Conservation (phyloP, 1,140 invertebrate species). For the Bursaphelenchus mucronatus region DNA sequence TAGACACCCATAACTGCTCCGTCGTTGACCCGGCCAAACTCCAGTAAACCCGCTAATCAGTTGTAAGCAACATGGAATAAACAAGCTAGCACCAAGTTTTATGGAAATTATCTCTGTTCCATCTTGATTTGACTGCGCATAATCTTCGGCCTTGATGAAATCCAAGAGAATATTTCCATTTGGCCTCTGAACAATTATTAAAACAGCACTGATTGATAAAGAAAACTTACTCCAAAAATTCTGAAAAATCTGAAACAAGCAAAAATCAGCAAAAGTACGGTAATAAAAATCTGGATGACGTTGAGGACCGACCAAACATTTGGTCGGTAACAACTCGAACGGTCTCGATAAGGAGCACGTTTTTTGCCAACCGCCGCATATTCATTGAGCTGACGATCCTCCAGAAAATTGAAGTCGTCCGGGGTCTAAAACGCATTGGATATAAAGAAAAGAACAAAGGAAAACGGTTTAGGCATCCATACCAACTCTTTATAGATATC, state of each 20-base stretch:
- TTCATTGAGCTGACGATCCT: too few species aligned
- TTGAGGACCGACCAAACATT: slow-evolving; percentile 34
- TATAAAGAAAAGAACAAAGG: too few species aligned
- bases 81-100: slow-evolving; percentile 17
- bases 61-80: slow-evolving; percentile 22
- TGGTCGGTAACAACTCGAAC: too few species aligned
- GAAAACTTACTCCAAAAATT: not conserved
- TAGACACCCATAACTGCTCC: not conserved
- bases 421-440: too few species aligned
- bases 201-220: not conserved
- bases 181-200: not conserved
- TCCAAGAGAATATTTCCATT: slow-evolving; percentile 16
- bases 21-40: slow-evolving; percentile 1
- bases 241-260: slow-evolving; percentile 3
- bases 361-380: too few species aligned
- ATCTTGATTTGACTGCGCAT: slow-evolving; percentile 22
- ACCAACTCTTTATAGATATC: too few species aligned
- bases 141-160: slow-evolving; percentile 28
- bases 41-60: slow-evolving; percentile 21
- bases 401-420: too few species aligned
- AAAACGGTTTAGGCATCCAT: too few species aligned
- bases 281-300: slow-evolving; percentile 16
- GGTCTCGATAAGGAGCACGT: too few species aligned
- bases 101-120: slow-evolving; percentile 27
- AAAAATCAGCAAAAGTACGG: slow-evolving; percentile 9